Conservation (phyloP, 1,140 invertebrate species). For the Melitaea cinxia region DNA sequence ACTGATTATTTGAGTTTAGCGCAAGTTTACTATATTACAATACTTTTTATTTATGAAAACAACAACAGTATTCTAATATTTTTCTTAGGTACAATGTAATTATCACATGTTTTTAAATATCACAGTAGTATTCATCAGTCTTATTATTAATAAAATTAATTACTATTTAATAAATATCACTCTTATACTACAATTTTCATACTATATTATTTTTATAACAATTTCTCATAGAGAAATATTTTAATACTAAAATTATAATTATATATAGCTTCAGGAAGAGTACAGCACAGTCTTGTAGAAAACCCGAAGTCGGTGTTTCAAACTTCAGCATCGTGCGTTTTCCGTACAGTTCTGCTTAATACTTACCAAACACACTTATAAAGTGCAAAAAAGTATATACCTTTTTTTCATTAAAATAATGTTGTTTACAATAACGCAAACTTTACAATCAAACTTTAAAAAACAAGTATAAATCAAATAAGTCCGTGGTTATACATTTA, state of each 20-base stretch:
- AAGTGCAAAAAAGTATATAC: background rate
- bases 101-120: no score
- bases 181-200: no score
- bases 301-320: slow-evolving; percentile 3
- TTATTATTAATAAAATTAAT: no score
- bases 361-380: slow-evolving; percentile 10
- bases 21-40: no score
- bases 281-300: slow-evolving; percentile 18
- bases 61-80: no score
- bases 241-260: background rate
- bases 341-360: slow-evolving; percentile 3
- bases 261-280: slow-evolving; percentile 13
- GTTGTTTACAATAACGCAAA: background rate
- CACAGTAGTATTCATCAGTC: no score
- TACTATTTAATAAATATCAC: no score
- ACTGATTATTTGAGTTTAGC: no score
- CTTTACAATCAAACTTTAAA: background rate
- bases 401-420: background rate
- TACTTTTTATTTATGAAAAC: no score
- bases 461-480: background rate
- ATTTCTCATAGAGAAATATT: slow-evolving; percentile 1
- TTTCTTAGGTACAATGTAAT: no score
- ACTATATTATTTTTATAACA: no score
- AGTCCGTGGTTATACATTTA: slow-evolving; percentile 8
- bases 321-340: slow-evolving; percentile 1